phyloP scores from a whole-genome alignment of 92 coral and sea anemone species.

The Blastomussa wellsi region DNA sequence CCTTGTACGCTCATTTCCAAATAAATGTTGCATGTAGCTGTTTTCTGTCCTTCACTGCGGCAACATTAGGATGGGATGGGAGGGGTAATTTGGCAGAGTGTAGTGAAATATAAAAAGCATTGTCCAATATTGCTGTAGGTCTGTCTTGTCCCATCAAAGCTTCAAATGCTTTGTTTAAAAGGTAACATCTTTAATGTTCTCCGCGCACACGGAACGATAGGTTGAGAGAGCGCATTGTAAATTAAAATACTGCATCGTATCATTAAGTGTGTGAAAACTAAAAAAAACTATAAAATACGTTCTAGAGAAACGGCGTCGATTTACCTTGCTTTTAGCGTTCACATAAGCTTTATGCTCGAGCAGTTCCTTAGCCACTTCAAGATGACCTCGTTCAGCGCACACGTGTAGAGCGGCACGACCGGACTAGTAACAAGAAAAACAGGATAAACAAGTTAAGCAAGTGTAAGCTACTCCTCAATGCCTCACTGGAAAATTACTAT shows the following conservation, averaged over 20 bases:
- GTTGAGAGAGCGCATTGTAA: too few relatives aligned
- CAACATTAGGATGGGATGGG: too few relatives aligned
- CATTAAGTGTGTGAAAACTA: too few relatives aligned
- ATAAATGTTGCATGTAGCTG: too few relatives aligned
- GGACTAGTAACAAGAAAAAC: constrained; percentile 50
- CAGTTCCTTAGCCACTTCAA: constrained; percentile 81
- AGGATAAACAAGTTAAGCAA: not conserved
- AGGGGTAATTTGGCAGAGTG: too few relatives aligned
- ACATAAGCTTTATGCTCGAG: constrained; percentile 92
- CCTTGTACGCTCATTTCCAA: too few relatives aligned
- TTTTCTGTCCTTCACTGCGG: too few relatives aligned
- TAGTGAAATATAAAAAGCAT: too few relatives aligned
- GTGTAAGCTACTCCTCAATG: not conserved
- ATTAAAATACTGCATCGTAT: too few relatives aligned
- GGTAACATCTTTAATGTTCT: not conserved
- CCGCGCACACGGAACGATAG: too few relatives aligned
- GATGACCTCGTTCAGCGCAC: constrained; percentile 93
- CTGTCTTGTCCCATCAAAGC: not conserved
- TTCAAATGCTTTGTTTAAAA: not conserved
- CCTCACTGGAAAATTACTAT: not conserved
- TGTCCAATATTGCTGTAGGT: too few relatives aligned
- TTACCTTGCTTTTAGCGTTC: constrained; percentile 94
- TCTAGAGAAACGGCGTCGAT: not conserved
- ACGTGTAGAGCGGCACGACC: constrained; percentile 91
- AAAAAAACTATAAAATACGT: too few relatives aligned